phyloP scores from a whole-genome alignment of 1,140 invertebrate species.

The Polypedilum vanderplanki region DNA sequence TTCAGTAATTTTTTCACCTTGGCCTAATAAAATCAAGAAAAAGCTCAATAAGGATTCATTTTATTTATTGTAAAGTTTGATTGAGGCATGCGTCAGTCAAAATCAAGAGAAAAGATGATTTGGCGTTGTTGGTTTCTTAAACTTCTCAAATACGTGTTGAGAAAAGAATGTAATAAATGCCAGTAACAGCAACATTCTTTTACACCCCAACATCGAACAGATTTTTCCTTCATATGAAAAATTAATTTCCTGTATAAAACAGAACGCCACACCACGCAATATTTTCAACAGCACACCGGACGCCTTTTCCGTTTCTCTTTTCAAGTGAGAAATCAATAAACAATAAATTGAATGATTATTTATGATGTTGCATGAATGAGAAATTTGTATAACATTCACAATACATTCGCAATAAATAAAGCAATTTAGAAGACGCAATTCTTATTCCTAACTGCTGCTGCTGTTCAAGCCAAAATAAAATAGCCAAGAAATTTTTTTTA shows the following conservation, averaged over 20 bases:
- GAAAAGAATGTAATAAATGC: too few species aligned
- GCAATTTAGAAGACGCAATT: not conserved
- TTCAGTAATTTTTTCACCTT: too few species aligned
- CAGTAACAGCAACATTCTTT: too few species aligned
- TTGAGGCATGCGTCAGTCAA: too few species aligned
- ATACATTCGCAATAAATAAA: not conserved
- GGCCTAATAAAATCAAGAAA: too few species aligned
- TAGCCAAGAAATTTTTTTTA: not conserved
- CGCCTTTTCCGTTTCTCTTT: not conserved
- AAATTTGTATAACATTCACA: not conserved
- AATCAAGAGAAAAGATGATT: too few species aligned
- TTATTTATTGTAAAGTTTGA: too few species aligned
- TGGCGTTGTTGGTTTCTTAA: too few species aligned
- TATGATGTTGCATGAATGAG: conserved; percentile 18
- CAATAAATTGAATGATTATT: conserved; percentile 20
- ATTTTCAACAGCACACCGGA: not conserved
- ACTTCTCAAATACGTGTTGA: too few species aligned
- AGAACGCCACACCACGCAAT: not conserved
- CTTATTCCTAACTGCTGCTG: not conserved
- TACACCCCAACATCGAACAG: not conserved
- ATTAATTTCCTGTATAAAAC: not conserved
- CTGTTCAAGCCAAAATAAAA: not conserved
- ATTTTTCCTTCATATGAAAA: not conserved
- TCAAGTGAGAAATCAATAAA: not conserved
- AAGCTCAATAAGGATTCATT: too few species aligned